phyloP scores from a whole-genome alignment of 1,140 invertebrate genomes.

The Chelonus insularis region DNA sequence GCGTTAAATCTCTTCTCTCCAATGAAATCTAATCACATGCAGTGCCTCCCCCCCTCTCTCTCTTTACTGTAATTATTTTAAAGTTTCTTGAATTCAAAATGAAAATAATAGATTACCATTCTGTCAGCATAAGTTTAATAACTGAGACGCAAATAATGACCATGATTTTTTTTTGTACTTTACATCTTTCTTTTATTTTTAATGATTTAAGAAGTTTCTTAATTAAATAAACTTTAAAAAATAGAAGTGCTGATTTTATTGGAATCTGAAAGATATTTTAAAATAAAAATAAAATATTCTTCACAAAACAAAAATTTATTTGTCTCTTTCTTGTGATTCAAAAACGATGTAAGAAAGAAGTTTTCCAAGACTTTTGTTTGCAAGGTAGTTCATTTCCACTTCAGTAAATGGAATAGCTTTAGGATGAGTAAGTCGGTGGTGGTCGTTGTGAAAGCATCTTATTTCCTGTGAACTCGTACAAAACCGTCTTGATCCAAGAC shows the following conservation, averaged over 20 bases:
- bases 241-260: no score
- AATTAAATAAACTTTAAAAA: no score
- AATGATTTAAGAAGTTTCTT: no score
- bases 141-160: no score
- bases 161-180: no score
- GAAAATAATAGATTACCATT: no score
- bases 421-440: constrained; percentile 14
- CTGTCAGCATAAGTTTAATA: no score
- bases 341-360: neutral
- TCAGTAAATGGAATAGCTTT: constrained; percentile 17
- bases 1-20: constrained; percentile 42
- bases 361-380: constrained; percentile 13
- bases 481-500: constrained; percentile 15
- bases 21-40: constrained; percentile 41
- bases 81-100: neutral
- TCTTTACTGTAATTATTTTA: constrained; percentile 2
- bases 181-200: no score
- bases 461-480: constrained; percentile 19
- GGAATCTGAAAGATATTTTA: no score
- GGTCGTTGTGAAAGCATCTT: constrained; percentile 16
- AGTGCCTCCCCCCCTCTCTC: no score
- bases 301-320: no score
- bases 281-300: no score
- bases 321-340: neutral
- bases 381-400: constrained; percentile 23